A percentile compares a stretch with the other conserved stretches of the same genome.
Evolutionary conservation across 92 coral and sea anemone genomes (phyloP).

Genomic region (Zoanthus sociatus): DNA sequence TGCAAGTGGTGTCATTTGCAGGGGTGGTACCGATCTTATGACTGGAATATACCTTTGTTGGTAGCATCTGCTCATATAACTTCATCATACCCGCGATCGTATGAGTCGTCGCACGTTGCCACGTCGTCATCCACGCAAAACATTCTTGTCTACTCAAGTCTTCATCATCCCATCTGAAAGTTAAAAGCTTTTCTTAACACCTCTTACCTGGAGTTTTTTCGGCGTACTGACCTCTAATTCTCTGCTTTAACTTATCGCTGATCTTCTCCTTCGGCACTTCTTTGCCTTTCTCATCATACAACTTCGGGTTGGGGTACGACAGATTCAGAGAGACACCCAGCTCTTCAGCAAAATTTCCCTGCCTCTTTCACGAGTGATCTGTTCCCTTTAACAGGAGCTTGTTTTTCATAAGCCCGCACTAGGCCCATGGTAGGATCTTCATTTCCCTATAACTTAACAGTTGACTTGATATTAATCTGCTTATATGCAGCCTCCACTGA

Average conservation of each 20-base stretch:
- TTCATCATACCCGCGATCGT: conserved; percentile 39
- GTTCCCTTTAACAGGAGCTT: not conserved
- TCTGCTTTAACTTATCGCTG: conserved; percentile 6
- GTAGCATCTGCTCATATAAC: conserved; percentile 43
- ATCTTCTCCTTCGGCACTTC: conserved; percentile 28
- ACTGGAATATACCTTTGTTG: conserved; percentile 19
- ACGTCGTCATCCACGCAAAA: too few relatives aligned
- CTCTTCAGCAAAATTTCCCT: not conserved
- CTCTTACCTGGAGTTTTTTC: not conserved
- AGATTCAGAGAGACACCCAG: not conserved
- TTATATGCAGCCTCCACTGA: not conserved
- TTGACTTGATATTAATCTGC: conserved; percentile 19
- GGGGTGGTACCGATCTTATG: conserved; percentile 34
- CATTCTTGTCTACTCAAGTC: not conserved
- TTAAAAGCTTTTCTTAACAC: not conserved
- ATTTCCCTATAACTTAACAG: conserved; percentile 9
- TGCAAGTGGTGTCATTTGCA: conserved; percentile 4
- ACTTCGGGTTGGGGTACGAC: conserved; percentile 17
- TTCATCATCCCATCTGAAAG: not conserved
- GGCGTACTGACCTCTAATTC: not conserved
- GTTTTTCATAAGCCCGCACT: conserved; percentile 9
- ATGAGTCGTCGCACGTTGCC: conserved; percentile 20
- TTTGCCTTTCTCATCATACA: conserved; percentile 18
- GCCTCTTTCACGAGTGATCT: conserved; percentile 1
- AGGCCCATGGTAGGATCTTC: conserved; percentile 13